Base-by-base conservation (phyloP, 2,888 invertebrate genomes). In the Caenorhabditis macrosperma region DNA sequence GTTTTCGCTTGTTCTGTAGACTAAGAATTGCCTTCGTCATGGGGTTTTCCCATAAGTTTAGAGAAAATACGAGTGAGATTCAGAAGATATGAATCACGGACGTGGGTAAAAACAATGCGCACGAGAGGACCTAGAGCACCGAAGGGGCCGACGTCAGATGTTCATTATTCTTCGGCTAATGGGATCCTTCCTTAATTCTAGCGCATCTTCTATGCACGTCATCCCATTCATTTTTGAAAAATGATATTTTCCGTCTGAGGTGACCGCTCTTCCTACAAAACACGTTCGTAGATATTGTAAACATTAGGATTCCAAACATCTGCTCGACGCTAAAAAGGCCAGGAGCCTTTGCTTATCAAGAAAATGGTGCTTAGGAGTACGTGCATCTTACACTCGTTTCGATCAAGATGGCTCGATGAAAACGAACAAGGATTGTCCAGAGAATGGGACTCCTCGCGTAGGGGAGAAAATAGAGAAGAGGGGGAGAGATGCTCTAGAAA, bases 151-250 rank as follows among this genome's bases (percentile, higher is more conserved):
- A 38, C 46, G 44, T 57, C 30, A 28, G 52, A 64, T 50, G 64
- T 64, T 64, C 64, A 59, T 74, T 74, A 50, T 74, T 64, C 50
- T 64, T 64, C 26, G 55, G 61, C 71, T 71, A 71, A 71, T 71
- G 61, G 72, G 57, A 72, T 72, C 35, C 24, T 46, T 61, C 48
- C 33, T 35, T 72, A 72, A 72, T 72, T 72, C 48, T 57, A 38
- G 55, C 72, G 50, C 74, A 74, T 74, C 59, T 35, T 55, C 30
- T 74, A 64, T 74, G 50, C 74, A 74, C 48, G 64, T 64, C 64
- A 64, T 74, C 59, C 64, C 22, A 55, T 74, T 64, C 64, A 57
- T 59, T 74, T 72, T 50, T 64, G 64, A 74, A 74, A 74, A 74
- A 59, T 74, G 74, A 74, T 74, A 74, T 74, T 74, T 74, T 64